Evolutionary conservation across 1,140 invertebrate species (phyloP).

Genomic region (Polyergus mexicanus): DNA sequence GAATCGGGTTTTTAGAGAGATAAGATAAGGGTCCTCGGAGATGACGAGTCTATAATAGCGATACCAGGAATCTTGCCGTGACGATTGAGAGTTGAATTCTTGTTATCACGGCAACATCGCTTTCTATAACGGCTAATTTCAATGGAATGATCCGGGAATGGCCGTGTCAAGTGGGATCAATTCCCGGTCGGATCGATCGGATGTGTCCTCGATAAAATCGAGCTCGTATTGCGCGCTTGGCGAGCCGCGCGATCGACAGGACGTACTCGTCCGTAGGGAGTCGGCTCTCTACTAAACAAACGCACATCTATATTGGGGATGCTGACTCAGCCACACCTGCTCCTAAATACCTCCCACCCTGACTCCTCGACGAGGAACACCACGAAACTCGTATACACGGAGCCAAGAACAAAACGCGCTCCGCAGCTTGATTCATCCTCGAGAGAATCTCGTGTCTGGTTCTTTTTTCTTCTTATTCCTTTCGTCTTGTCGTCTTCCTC

Average conservation of each 20-base stretch:
- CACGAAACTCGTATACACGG: conserved; percentile 41
- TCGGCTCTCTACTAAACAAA: conserved; percentile 82
- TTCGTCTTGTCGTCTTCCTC: conserved; percentile 6
- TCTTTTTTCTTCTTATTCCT: conserved; percentile 14
- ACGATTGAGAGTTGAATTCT: not conserved
- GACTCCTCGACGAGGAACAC: conserved; percentile 46
- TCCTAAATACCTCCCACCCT: conserved; percentile 77
- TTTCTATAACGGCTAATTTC: not conserved
- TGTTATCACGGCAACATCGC: not conserved
- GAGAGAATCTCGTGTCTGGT: conserved; percentile 62
- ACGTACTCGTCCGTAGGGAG: conserved; percentile 83
- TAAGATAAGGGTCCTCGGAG: not conserved
- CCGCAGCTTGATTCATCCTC: conserved; percentile 77
- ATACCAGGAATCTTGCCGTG: not conserved
- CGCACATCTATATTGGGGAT: conserved; percentile 81
- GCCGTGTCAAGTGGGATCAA: conserved; percentile 26
- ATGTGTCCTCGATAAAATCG: conserved; percentile 55
- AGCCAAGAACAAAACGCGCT: conserved; percentile 85
- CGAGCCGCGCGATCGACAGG: conserved; percentile 49
- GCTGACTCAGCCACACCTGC: conserved; percentile 84
- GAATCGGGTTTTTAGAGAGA: not conserved
- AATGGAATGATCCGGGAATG: conserved; percentile 56
- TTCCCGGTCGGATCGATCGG: conserved; percentile 56
- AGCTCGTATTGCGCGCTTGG: conserved; percentile 64
- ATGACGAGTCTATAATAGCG: not conserved